phyloP scores from a whole-genome alignment of 2,888 invertebrate species.

The Alsophila aescularia region DNA sequence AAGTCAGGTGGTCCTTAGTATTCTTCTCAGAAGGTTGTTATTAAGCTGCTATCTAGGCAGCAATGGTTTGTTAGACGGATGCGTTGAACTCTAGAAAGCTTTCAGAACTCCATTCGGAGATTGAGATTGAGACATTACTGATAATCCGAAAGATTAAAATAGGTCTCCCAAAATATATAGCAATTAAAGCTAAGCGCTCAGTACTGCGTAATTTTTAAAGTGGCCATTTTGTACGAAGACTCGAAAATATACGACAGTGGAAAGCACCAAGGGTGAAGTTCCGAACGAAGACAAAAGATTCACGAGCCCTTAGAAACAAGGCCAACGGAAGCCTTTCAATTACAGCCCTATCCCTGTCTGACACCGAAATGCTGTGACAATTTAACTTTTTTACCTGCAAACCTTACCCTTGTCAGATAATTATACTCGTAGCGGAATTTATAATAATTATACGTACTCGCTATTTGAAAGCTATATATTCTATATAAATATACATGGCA shows the following conservation, averaged over 20 bases:
- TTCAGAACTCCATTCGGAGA: conserved; percentile 13
- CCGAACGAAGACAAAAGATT: conserved; percentile 53
- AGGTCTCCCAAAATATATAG: conserved; percentile 13
- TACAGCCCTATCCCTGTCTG: conserved; percentile 35
- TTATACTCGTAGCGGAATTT: conserved; percentile 29
- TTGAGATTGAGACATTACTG: conserved; percentile 7
- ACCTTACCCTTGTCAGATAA: conserved; percentile 28
- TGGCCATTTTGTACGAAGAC: conserved; percentile 36
- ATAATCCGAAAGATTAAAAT: not conserved
- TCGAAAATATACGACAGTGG: conserved; percentile 42
- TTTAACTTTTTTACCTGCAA: conserved; percentile 37
- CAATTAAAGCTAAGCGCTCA: conserved; percentile 20
- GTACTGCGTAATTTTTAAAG: conserved; percentile 35
- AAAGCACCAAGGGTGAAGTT: conserved; percentile 41
- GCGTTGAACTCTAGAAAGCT: conserved; percentile 5
- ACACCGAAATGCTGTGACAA: conserved; percentile 36
- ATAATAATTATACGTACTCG: conserved; percentile 9
- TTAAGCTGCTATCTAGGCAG: conserved; percentile 4
- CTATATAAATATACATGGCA: too few species aligned
- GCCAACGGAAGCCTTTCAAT: conserved; percentile 46
- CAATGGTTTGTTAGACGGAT: conserved; percentile 11
- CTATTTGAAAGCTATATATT: not conserved
- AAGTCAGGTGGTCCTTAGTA: conserved; percentile 26
- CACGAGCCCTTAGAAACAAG: conserved; percentile 45
- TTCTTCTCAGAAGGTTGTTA: conserved; percentile 17